Evolutionary conservation across 2,113 vertebrate species (phyloP).

Genomic region (Alouatta palliata): DNA sequence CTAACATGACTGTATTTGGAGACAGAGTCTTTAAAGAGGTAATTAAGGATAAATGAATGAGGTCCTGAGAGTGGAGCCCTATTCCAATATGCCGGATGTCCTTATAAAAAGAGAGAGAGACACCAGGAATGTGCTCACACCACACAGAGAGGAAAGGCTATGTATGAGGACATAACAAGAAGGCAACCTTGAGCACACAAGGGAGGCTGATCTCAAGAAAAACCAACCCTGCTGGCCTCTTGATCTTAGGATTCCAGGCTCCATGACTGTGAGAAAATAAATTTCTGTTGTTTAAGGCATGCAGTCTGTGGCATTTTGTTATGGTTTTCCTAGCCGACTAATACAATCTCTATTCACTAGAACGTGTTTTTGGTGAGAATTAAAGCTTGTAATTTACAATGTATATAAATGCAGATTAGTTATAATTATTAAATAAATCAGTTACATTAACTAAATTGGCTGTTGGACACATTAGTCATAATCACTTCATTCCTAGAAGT

Average conservation of each 20-base stretch:
- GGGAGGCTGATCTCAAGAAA: not conserved
- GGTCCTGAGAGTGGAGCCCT: not conserved
- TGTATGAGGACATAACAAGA: not conserved
- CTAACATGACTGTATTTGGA: not conserved
- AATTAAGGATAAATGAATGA: not conserved
- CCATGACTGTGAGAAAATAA: not conserved
- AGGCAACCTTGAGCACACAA: not conserved
- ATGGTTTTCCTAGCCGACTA: not conserved
- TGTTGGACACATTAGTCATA: not conserved
- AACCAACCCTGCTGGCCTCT: not conserved
- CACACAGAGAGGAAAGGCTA: not conserved
- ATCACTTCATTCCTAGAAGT: not conserved
- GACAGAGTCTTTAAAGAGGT: not conserved
- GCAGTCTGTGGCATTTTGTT: not conserved
- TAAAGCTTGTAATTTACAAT: not conserved
- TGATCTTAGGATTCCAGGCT: not conserved
- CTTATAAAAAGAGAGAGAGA: not conserved
- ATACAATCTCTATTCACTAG: not conserved
- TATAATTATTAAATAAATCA: not conserved
- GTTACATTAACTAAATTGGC: not conserved
- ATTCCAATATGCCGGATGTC: not conserved
- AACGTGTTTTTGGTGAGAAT: not conserved
- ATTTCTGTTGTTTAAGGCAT: not conserved
- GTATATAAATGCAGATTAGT: not conserved
- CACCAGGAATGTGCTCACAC: accelerated